Conservation (phyloP, 2,888 invertebrate species). For the Tachina fera region DNA sequence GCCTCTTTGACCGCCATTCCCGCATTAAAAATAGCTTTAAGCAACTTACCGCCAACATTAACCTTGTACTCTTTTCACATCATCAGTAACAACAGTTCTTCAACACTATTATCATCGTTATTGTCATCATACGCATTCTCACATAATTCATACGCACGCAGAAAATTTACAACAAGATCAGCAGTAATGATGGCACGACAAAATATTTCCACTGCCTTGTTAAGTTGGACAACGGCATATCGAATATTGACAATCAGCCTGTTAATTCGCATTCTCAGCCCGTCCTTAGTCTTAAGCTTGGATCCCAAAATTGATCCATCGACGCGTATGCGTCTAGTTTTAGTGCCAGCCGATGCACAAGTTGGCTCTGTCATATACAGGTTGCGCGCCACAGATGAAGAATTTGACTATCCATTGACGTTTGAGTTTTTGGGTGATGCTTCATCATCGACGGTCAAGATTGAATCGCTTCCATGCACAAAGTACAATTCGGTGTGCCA, state of each 20-base stretch:
- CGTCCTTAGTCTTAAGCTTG: conserved; percentile 83
- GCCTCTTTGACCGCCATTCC: conserved; percentile 60
- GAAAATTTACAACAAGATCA: not conserved
- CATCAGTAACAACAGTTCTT: not conserved
- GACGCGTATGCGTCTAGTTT: conserved; percentile 91
- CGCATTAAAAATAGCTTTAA: conserved; percentile 1
- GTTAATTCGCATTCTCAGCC: conserved; percentile 80
- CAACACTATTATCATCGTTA: conserved; percentile 6
- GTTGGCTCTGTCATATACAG: conserved; percentile 94
- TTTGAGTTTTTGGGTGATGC: conserved; percentile 91
- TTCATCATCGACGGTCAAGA: conserved; percentile 89
- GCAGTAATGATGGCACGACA: conserved; percentile 3
- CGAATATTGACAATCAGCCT: conserved; percentile 81
- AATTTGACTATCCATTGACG: conserved; percentile 92
- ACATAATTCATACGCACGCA: conserved; percentile 24
- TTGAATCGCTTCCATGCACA: conserved; percentile 92
- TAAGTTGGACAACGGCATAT: conserved; percentile 79
- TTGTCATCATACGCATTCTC: not conserved
- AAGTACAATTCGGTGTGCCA: conserved; percentile 94
- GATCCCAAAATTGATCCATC: conserved; percentile 93
- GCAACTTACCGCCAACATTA: conserved; percentile 16
- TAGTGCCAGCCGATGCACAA: conserved; percentile 92
- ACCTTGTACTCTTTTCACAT: conserved; percentile 18
- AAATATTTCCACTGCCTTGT: conserved; percentile 72
- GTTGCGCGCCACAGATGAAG: conserved; percentile 93